A percentile compares a stretch with the other conserved stretches of the same genome.
phyloP scores from a whole-genome alignment of 2,888 invertebrate species.

The Leptinotarsa haldemani region DNA sequence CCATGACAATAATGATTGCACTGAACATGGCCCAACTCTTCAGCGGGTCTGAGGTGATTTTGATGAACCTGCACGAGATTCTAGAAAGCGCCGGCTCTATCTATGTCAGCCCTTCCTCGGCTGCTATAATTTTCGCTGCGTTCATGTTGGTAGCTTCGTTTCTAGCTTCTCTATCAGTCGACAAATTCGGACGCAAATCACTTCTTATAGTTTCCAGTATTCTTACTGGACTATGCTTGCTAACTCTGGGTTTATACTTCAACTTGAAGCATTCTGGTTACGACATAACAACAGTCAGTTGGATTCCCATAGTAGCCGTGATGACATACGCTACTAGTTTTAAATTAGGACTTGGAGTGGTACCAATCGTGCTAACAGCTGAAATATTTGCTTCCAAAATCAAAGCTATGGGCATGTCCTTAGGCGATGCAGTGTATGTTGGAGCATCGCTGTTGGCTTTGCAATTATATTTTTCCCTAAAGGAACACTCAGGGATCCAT shows the following conservation, averaged over 20 bases:
- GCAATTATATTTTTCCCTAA: constrained; percentile 57
- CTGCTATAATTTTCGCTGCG: constrained; percentile 60
- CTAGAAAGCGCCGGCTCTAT: constrained; percentile 58
- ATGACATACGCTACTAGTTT: constrained; percentile 59
- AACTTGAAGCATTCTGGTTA: constrained; percentile 54
- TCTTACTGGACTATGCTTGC: constrained; percentile 57
- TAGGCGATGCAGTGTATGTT: constrained; percentile 61
- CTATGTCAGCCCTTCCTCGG: constrained; percentile 54
- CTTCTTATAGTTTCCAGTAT: constrained; percentile 58
- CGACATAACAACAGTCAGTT: constrained; percentile 51
- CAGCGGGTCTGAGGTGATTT: constrained; percentile 61
- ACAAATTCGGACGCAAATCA: constrained; percentile 60
- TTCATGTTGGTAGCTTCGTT: constrained; percentile 59
- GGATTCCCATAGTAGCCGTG: constrained; percentile 58
- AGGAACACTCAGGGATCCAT: constrained; percentile 55
- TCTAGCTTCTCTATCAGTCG: constrained; percentile 57
- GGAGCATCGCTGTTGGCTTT: constrained; percentile 58
- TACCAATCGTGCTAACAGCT: constrained; percentile 62
- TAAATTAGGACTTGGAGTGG: constrained; percentile 61
- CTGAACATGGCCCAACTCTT: constrained; percentile 62
- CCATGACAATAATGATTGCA: constrained; percentile 60
- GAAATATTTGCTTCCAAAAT: constrained; percentile 63
- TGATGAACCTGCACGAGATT: constrained; percentile 63
- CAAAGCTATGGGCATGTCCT: constrained; percentile 63
- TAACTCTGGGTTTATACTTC: constrained; percentile 60